Evolutionary conservation across 1,140 invertebrate species (phyloP), one percentile per base, ranked within the genome.

Genomic region (Leptopilina boulardi): DNA sequence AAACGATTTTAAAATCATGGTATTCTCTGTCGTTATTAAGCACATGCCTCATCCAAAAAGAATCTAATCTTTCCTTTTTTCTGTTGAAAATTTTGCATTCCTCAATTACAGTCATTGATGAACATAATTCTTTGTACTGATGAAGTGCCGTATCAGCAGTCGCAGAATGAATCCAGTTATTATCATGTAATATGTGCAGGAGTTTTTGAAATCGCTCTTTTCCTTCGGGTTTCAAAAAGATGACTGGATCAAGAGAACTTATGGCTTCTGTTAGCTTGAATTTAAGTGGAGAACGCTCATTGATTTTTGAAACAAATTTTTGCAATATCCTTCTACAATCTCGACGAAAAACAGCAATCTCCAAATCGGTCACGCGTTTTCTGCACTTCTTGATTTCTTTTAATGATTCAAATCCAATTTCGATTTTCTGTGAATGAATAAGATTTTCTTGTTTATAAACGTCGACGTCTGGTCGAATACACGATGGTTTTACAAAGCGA

Each of bases 241-340:
- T 30, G 3, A 11, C 2, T 26, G 74, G 78, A 76, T 79, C 74
- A 34, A 79, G 44, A 23, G 75, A 79, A 38, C 70, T 72, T 15
- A 79, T 41, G 13, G 74, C 75, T 73, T 74, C 41, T 13, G 78
- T 79, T 26, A 79, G 54, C 23, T 76, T 51, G 41, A 56, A 79
- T 70, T 76, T 76, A 23, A 79, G 71, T 30, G 78, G 75, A 34
- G 75, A 76, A 26, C 47, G 44, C 38, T 75, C 70, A 15, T 44
- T n/a, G 3, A 79, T 13, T 70, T 77, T 79, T 21, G 54, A 38
- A 66, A 38, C 47, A 21, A 76, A 73, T 71, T 34, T 38, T 6
- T 71, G 13, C 18, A 71, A 70, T 21, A n/a, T 6, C 6, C 6
- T 73, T 56, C 19, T 56, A 21, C 51, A 56, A 21, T 56, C 51